Conservation (phyloP, 2,888 invertebrate species). For the Ichneumoninae sp. region DNA sequence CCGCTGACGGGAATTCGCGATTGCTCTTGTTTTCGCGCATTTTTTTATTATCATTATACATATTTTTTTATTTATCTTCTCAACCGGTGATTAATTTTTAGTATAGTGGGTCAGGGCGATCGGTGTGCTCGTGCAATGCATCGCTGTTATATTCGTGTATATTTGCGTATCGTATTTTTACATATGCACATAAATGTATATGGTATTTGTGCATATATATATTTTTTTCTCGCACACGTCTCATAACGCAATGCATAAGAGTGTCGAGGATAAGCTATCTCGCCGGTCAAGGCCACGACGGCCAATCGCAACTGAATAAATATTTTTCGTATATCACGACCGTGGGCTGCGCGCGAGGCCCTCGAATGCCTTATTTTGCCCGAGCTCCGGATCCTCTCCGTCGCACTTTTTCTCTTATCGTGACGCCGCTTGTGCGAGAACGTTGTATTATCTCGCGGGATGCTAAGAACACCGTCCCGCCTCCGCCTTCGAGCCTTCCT, state of each 20-base stretch:
- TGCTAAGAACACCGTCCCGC: conserved; percentile 1
- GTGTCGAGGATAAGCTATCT: conserved; percentile 55
- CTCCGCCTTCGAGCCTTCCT: neutral
- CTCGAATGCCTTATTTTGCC: conserved; percentile 33
- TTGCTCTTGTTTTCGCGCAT: conserved; percentile 27
- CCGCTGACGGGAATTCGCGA: conserved; percentile 11
- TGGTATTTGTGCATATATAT: neutral
- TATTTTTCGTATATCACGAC: conserved; percentile 58
- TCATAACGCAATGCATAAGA: conserved; percentile 18
- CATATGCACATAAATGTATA: neutral
- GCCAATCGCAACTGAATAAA: conserved; percentile 61
- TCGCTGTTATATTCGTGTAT: conserved; percentile 5
- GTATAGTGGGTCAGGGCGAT: conserved; percentile 52
- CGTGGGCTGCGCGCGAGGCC: neutral
- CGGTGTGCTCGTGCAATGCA: neutral
- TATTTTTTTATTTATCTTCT: conserved; percentile 4
- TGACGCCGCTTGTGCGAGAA: neutral
- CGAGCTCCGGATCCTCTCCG: conserved; percentile 22
- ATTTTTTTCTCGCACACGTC: conserved; percentile 10
- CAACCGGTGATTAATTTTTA: conserved; percentile 29
- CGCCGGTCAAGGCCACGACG: conserved; percentile 63
- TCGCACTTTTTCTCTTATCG: conserved; percentile 16
- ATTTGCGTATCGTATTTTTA: neutral
- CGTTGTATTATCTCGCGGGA: conserved; percentile 30
- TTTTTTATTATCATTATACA: conserved; percentile 8